A percentile compares a stretch with the other conserved stretches of the same genome.
phyloP scores from a whole-genome alignment of 37 sponge, comb jelly and placozoan species.

The Aplysina aerophoba region DNA sequence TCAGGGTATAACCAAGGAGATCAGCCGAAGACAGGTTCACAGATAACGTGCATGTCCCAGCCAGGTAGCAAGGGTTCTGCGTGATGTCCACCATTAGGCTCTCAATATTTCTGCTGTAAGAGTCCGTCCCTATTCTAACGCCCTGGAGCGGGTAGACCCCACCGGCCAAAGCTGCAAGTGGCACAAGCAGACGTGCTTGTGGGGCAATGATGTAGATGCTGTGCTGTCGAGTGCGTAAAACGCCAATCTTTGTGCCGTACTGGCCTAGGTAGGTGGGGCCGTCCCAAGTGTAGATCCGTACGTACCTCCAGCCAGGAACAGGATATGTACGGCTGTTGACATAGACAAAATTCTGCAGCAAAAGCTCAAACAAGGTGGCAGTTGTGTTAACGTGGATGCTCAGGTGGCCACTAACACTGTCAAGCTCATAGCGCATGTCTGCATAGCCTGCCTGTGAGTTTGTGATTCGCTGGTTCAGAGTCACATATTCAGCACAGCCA shows the following conservation, averaged over 20 bases:
- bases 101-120: background rate
- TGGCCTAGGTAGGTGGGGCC: slow-evolving; percentile 5
- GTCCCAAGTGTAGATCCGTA: slow-evolving; percentile 18
- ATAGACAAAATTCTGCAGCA: slow-evolving; percentile 47
- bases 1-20: slow-evolving; percentile 35
- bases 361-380: slow-evolving; percentile 25
- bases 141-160: background rate
- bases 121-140: background rate
- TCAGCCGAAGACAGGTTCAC: slow-evolving; percentile 6
- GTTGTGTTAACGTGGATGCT: slow-evolving; percentile 10
- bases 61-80: background rate
- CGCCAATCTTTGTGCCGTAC: slow-evolving; percentile 1
- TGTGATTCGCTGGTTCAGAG: background rate
- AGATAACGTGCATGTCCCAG: background rate
- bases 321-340: slow-evolving; percentile 55
- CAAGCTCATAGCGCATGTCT: slow-evolving; percentile 7
- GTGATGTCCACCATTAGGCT: slow-evolving; percentile 6
- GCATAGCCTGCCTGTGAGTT: background rate
- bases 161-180: background rate
- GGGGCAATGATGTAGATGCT: background rate
- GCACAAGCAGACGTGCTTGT: background rate
- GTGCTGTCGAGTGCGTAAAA: background rate
- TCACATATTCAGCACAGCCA: slow-evolving; percentile 22
- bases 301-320: slow-evolving; percentile 46
- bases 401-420: slow-evolving; percentile 40